Conservation (phyloP, 2,797 vertebrate genomes). For the Tamandua tetradactyla region DNA sequence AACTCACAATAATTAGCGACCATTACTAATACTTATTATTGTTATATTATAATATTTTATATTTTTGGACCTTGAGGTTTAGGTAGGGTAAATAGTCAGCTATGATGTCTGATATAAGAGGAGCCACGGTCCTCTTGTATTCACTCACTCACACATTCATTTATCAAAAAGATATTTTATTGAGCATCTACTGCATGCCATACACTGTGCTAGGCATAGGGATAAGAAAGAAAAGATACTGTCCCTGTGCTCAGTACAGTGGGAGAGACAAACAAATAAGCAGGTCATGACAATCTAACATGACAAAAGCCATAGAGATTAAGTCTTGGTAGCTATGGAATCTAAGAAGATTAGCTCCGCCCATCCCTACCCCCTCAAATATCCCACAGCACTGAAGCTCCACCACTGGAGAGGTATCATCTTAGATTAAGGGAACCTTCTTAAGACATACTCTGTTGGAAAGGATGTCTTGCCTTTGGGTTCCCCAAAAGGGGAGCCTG, state of each 20-base stretch:
- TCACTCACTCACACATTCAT: background rate
- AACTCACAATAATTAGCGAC: no score
- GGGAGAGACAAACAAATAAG: background rate
- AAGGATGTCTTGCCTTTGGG: background rate
- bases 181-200: background rate
- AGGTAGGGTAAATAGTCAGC: background rate
- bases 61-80: background rate
- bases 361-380: fast-evolving
- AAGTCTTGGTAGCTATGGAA: background rate
- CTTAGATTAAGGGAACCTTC: background rate
- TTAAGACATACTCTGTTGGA: background rate
- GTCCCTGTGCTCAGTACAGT: background rate
- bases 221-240: background rate
- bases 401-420: background rate
- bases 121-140: background rate
- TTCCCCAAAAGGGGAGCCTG: background rate
- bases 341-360: background rate
- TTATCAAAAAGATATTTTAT: background rate
- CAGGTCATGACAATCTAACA: no score
- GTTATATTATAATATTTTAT: background rate
- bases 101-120: background rate
- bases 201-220: background rate
- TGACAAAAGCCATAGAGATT: background rate
- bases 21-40: background rate
- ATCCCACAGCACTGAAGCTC: background rate